phyloP scores from a whole-genome alignment of 2,888 invertebrate species.

The Drosophila mulleri region DNA sequence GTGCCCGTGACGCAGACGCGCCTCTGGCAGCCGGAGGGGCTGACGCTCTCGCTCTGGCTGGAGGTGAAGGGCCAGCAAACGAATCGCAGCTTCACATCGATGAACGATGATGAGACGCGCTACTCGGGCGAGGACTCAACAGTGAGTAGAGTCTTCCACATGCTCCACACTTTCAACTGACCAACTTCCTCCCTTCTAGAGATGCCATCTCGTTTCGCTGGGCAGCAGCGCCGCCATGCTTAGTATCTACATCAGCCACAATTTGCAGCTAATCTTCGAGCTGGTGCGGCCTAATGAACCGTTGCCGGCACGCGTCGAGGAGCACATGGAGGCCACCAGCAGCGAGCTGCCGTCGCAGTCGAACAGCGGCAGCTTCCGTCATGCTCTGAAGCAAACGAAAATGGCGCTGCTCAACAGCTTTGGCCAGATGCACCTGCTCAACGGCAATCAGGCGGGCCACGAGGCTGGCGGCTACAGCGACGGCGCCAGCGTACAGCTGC shows the following conservation, averaged over 20 bases:
- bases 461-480: conserved; percentile 69
- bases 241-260: conserved; percentile 82
- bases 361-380: conserved; percentile 67
- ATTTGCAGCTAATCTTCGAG: conserved; percentile 82
- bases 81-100: conserved; percentile 74
- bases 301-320: conserved; percentile 61
- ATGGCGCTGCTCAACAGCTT: conserved; percentile 82
- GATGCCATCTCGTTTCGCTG: conserved; percentile 84
- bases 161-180: not conserved
- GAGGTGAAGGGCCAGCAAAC: conserved; percentile 76
- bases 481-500: conserved; percentile 75
- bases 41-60: conserved; percentile 84
- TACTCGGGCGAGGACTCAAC: conserved; percentile 75
- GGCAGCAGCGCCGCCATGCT: conserved; percentile 84
- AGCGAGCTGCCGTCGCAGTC: conserved; percentile 21
- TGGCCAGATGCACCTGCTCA: conserved; percentile 82
- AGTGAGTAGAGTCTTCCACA: conserved; percentile 46
- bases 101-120: conserved; percentile 81
- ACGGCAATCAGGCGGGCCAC: conserved; percentile 65
- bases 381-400: conserved; percentile 83
- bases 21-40: conserved; percentile 82
- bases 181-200: conserved; percentile 47
- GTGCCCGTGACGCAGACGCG: conserved; percentile 82
- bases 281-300: conserved; percentile 81
- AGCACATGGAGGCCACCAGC: conserved; percentile 52